These are phyloP conservation scores for Manduca sexta DNA, from an alignment of 1,140 invertebrate genomes.

Conservation along the genomic window DNA sequence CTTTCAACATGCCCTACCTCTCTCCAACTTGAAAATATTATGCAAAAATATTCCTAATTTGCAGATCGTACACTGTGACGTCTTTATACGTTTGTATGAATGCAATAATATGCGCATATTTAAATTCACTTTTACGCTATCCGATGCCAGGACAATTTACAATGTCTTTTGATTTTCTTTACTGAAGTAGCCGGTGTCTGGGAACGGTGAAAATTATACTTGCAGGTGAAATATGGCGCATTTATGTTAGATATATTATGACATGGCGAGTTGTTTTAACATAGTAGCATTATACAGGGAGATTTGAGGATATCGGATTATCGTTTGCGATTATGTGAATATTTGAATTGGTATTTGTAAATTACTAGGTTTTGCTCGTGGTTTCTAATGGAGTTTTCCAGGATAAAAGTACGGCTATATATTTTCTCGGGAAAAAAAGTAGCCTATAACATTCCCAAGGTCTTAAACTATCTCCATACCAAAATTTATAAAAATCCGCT, in stretches of 20 bases:
- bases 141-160: conserved; percentile 52
- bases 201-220: conserved; percentile 44
- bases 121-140: conserved; percentile 51
- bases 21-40: no score
- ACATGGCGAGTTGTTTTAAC: conserved; percentile 1
- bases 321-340: no score
- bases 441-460: no score
- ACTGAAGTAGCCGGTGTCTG: conserved; percentile 54
- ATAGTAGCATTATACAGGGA: background rate
- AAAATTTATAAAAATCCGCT: no score
- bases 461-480: no score
- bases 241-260: conserved; percentile 42
- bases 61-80: conserved; percentile 43
- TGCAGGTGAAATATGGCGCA: conserved; percentile 39
- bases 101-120: conserved; percentile 63
- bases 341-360: no score
- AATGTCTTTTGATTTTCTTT: conserved; percentile 42
- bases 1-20: no score
- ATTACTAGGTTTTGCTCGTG: no score
- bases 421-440: no score
- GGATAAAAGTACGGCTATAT: no score
- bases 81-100: conserved; percentile 58
- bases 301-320: conserved; percentile 8
- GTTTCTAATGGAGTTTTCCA: no score
- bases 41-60: background rate